A percentile compares a stretch with the other conserved stretches of the same genome.
Conservation (phyloP, 1,140 invertebrate genomes). For the Venturia canescens region DNA sequence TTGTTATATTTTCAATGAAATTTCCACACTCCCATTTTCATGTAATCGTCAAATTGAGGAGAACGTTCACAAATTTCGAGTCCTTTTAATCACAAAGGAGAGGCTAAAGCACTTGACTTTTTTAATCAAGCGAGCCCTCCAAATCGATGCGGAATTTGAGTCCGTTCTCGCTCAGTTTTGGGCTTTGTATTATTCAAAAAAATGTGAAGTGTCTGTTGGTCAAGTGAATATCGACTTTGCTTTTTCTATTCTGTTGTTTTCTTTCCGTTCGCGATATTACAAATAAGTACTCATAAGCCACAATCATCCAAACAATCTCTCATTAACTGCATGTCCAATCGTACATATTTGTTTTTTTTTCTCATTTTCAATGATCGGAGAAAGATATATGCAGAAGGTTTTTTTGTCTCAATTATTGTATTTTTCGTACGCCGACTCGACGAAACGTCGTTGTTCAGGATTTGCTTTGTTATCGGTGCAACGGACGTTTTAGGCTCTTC, state of each 20-base stretch:
- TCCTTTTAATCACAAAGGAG: slow-evolving; percentile 56
- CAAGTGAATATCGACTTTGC: not conserved
- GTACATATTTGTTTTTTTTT: slow-evolving; percentile 47
- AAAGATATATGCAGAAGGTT: slow-evolving; percentile 1
- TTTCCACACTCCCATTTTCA: not conserved
- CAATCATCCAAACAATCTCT: slow-evolving; percentile 60
- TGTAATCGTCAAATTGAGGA: slow-evolving; percentile 31
- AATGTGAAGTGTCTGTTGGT: not conserved
- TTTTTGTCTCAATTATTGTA: not conserved
- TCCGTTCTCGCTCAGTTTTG: slow-evolving; percentile 21
- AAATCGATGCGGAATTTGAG: slow-evolving; percentile 45
- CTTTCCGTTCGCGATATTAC: slow-evolving; percentile 53
- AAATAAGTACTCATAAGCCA: slow-evolving; percentile 66
- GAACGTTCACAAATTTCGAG: slow-evolving; percentile 55
- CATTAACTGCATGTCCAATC: slow-evolving; percentile 69
- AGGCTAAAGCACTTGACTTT: slow-evolving; percentile 65
- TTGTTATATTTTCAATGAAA: not conserved
- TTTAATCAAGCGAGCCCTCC: slow-evolving; percentile 68
- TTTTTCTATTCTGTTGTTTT: slow-evolving; percentile 27
- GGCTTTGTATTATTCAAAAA: not conserved
- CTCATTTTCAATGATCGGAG: slow-evolving; percentile 22
- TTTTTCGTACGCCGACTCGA: not conserved
- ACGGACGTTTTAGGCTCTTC: not conserved
- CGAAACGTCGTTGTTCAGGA: slow-evolving; percentile 5
- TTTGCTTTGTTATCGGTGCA: not conserved